Percentiles rank a stretch among this genome's conserved stretches.
These are phyloP conservation scores for Entelurus aequoreus DNA, from an alignment of 2,113 vertebrate species.

Conservation along the genomic window DNA sequence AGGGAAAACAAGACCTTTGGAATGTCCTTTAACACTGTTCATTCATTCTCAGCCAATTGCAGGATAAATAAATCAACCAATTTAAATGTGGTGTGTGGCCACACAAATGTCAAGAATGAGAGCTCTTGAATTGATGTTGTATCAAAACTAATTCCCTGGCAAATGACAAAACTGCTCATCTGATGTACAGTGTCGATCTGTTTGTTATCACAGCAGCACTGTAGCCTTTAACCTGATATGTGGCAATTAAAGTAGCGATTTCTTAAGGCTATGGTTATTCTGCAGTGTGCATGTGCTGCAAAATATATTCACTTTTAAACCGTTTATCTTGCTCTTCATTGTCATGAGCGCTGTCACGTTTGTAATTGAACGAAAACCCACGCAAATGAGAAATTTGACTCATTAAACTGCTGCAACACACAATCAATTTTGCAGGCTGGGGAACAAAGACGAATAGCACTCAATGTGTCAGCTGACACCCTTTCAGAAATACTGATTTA, in stretches of 20 bases:
- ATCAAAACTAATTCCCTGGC: background rate
- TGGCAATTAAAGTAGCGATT: too few relatives aligned
- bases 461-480: slow-evolving; percentile 9
- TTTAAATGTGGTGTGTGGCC: background rate
- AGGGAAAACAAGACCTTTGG: slow-evolving; percentile 40
- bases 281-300: background rate
- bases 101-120: background rate
- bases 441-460: slow-evolving; percentile 19
- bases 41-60: background rate
- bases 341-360: slow-evolving; percentile 10
- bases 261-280: too few relatives aligned
- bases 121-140: background rate
- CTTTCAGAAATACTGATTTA: slow-evolving; percentile 5
- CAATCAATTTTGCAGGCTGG: slow-evolving; percentile 13
- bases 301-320: background rate
- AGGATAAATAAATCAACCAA: slow-evolving; percentile 1
- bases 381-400: slow-evolving; percentile 20
- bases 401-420: slow-evolving; percentile 22
- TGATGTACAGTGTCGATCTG: too few relatives aligned
- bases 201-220: too few relatives aligned
- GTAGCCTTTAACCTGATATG: too few relatives aligned
- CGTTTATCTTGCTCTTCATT: background rate
- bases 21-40: slow-evolving; percentile 5
- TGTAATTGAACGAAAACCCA: slow-evolving; percentile 25
- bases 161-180: background rate